Evolutionary conservation across 2,113 vertebrate genomes (phyloP), one percentile per base, ranked within the genome.

Genomic region (Chloroceryle aenea): DNA sequence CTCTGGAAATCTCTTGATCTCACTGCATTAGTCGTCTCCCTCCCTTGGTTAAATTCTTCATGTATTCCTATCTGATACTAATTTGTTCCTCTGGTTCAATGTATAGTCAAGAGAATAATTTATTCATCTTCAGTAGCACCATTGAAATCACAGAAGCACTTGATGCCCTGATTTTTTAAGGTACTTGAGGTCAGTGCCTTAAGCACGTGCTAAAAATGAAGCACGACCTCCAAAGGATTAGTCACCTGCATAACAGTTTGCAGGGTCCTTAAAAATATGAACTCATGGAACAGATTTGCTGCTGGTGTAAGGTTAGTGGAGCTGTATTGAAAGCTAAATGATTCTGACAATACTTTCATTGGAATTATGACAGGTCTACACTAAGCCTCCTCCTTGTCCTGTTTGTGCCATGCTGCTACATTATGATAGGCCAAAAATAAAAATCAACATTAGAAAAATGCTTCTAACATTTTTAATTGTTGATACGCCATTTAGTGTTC

Each of bases 111-210:
- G 80, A 95, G 91, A 93, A 32, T 87, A 87, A 95, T 93, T 93
- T 91, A 78, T 92, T 87, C 73, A 75, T 91, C 56, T 82, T 59
- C 64, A 75, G 6, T 59, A 95, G 77, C 66, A 74, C 76, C 43
- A 74, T 61, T 81, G 91, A 92, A 95, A 89, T 92, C 93, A 90
- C 86, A 95, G 56, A 92, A 84, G 93, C 71, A 75, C 94, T 93
- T 81, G 89, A 92, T 95, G 86, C 61, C 38, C 89, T 95, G 84
- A 91, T 97, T 94, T 95, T 94, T 95, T 88, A 85, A 93, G 89
- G 91, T 56, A 89, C 77, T 96, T 75, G 40, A 91, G 93, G 89
- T 97, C 94, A 91, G 64, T 82, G 84, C 95, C 87, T 92, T 94
- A 81, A 94, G 94, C 80, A 78, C 78, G 56, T 81, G 84, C 84